Percentiles rank a stretch among this genome's conserved stretches.
Conservation (phyloP, 2,113 vertebrate genomes). For the Daphoenositta chrysoptera region DNA sequence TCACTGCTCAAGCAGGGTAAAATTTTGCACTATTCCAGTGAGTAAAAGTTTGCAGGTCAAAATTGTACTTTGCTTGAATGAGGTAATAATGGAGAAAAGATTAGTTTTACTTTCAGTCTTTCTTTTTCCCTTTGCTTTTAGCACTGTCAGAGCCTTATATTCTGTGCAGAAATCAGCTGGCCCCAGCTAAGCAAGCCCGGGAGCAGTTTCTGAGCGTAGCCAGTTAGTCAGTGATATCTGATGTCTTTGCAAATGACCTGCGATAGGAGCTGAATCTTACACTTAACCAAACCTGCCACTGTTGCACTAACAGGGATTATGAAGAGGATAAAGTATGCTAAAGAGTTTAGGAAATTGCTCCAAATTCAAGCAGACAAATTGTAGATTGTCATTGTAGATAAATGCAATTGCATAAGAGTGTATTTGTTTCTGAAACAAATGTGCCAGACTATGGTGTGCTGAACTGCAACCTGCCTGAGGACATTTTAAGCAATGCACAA, state of each 20-base stretch:
- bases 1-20: neutral
- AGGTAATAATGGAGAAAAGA: neutral
- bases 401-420: neutral
- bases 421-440: neutral
- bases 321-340: neutral
- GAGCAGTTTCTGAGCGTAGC: neutral
- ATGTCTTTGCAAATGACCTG: slow-evolving; percentile 49
- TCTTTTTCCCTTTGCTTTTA: neutral
- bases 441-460: neutral
- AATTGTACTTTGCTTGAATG: neutral
- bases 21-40: neutral
- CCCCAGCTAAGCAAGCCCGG: neutral
- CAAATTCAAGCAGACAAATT: neutral
- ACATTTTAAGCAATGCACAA: neutral
- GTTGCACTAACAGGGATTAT: neutral
- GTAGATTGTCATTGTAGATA: neutral
- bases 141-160: neutral
- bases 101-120: neutral
- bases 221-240: neutral
- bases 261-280: neutral
- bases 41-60: neutral
- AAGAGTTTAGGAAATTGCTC: neutral
- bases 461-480: neutral
- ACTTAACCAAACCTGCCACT: neutral
- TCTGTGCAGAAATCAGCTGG: neutral